phyloP scores from a whole-genome alignment of 2,888 invertebrate genomes.

The Dicranocentrus wangi region DNA sequence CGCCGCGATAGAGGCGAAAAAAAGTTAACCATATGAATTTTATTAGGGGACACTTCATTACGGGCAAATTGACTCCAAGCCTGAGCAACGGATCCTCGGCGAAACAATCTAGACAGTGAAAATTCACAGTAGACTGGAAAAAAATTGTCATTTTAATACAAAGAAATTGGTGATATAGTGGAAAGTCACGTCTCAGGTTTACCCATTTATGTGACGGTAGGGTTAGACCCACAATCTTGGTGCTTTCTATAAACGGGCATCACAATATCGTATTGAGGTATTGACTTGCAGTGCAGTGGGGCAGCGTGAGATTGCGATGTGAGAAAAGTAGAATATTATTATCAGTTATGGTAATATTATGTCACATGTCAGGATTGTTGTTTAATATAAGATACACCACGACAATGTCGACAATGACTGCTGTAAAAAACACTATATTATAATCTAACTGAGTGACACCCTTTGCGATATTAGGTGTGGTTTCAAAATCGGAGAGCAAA shows the following conservation, averaged over 20 bases:
- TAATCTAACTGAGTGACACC: neutral
- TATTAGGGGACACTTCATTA: neutral
- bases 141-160: conserved; percentile 7
- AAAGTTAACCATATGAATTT: neutral
- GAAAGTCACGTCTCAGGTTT: neutral
- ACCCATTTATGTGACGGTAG: neutral
- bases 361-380: neutral
- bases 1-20: neutral
- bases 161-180: no score
- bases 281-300: neutral
- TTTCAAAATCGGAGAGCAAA: conserved; percentile 96
- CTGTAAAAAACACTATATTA: neutral
- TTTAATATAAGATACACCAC: no score
- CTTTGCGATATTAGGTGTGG: conserved; percentile 85
- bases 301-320: neutral
- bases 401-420: neutral
- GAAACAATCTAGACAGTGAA: neutral
- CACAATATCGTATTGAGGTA: neutral
- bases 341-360: no score
- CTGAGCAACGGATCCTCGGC: neutral
- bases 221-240: no score
- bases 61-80: conserved; percentile 4
- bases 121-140: neutral
- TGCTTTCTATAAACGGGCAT: neutral
- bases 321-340: neutral